A percentile compares a stretch with the other conserved stretches of the same genome.
These are phyloP conservation scores for Xylota segnis DNA, from an alignment of 2,888 invertebrate species.

Conservation along the genomic window DNA sequence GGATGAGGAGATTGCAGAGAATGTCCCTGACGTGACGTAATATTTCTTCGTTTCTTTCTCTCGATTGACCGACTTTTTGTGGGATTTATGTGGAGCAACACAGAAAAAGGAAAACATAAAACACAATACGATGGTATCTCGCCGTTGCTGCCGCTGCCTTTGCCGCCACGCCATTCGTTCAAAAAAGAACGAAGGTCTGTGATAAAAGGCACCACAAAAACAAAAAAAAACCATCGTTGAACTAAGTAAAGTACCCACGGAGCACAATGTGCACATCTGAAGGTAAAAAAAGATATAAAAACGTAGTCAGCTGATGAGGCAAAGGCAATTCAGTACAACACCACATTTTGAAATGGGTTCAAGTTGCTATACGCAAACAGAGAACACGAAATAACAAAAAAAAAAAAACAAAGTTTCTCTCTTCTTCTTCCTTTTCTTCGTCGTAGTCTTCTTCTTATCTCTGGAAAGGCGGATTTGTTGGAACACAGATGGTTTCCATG, in stretches of 20 bases:
- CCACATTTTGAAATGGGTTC: conserved; percentile 41
- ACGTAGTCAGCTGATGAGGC: conserved; percentile 47
- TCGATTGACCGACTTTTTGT: conserved; percentile 71
- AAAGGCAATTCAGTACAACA: conserved; percentile 25
- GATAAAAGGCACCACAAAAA: conserved; percentile 27
- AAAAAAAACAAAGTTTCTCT: conserved; percentile 9
- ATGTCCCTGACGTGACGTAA: conserved; percentile 66
- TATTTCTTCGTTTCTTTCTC: conserved; percentile 67
- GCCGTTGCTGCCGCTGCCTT: neutral
- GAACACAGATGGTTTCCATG: conserved; percentile 1
- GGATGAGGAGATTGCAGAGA: neutral
- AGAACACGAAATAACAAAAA: too few relatives aligned
- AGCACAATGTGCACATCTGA: conserved; percentile 35
- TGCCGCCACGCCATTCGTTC: conserved; percentile 9
- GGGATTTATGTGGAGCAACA: conserved; percentile 57
- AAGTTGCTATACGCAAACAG: conserved; percentile 3
- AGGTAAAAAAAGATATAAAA: conserved; percentile 32
- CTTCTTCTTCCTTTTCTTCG: too few relatives aligned
- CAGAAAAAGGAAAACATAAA: conserved; percentile 42
- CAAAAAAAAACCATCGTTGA: conserved; percentile 31
- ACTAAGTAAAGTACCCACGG: conserved; percentile 39
- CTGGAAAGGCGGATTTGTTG: neutral
- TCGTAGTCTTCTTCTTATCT: neutral
- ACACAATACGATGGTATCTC: conserved; percentile 46
- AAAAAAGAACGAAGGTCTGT: conserved; percentile 42